Base-by-base conservation (phyloP, 2,797 vertebrate species). In the Scolopax rusticola region DNA sequence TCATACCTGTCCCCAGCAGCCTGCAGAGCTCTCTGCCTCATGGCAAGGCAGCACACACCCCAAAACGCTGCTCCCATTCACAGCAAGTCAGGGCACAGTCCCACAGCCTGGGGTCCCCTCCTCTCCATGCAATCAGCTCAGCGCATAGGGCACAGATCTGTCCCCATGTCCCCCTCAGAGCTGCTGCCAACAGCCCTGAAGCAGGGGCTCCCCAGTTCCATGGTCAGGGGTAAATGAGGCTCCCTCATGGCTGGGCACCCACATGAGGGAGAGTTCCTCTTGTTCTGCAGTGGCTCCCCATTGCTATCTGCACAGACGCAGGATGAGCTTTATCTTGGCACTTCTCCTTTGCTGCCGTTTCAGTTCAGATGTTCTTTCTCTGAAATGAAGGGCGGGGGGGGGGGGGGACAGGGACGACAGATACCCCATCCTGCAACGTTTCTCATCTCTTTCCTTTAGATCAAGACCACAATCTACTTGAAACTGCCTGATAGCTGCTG, bases 201-300 rank as follows among this genome's bases (percentile, higher is more conserved):
- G 48, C 56, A 19, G 8, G 28, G 43, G 43, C 61, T 23, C 4
- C 40, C 59, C 61, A 78, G 30, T 23, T 27, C 64, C n/a, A 4
- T 1, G 4, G 4, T 76, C 16, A 53, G 30, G 50, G 57, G 30
- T 13, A 30, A 7, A 5, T 1, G 2, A 15, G 16, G 21, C 16
- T 70, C 21, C 24, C 6, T 23, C 41, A 20, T 12, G 12, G 14
- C 73, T 11, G 28, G 38, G 28, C 64, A 25, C 36, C 19, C 6
- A 2, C 21, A 4, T 0, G 0, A 65, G 30, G 54, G 12, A 9
- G 15, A 24, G 54, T 15, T 78, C 50, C 57, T 71, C 54, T 25
- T n/a, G 51, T 33, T 21, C 20, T 51, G 47, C 19, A 59, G 12
- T 2, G 2, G 32, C 38, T 75, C 32, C 57, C 65, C 19, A 0